Percentiles rank a stretch among this genome's conserved stretches.
Evolutionary conservation across 2,888 invertebrate genomes (phyloP).

Genomic region (Neoascia interrupta): DNA sequence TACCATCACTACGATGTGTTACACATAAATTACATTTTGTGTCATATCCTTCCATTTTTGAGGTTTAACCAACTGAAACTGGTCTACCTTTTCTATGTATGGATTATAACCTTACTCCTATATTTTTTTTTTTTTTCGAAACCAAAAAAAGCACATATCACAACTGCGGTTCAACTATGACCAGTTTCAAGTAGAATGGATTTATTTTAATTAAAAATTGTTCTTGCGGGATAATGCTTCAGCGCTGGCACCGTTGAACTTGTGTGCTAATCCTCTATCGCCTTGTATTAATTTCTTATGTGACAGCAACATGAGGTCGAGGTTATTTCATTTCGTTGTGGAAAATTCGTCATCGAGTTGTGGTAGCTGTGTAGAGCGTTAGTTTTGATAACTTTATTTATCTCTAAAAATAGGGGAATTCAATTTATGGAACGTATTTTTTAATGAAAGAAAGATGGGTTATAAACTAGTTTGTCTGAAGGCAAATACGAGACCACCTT

Average conservation of each 20-base stretch:
- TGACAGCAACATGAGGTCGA: slow-evolving; percentile 2
- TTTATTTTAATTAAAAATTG: slow-evolving; percentile 62
- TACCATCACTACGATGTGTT: slow-evolving; percentile 1
- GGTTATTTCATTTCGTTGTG: slow-evolving; percentile 38
- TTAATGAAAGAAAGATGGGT: no score
- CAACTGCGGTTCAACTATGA: not conserved
- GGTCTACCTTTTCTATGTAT: no score
- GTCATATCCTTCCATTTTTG: slow-evolving; percentile 1
- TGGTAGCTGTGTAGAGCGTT: no score
- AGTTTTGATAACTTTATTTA: no score
- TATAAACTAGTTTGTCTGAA: no score
- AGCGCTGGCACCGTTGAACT: not conserved
- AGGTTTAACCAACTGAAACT: not conserved
- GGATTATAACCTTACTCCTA: no score
- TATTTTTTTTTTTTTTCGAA: no score
- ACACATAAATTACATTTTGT: not conserved
- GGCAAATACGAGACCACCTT: no score
- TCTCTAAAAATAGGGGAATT: no score
- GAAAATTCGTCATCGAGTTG: no score
- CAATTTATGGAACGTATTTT: no score
- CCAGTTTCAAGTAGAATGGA: slow-evolving; percentile 11
- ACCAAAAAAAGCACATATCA: no score
- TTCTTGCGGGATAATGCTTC: slow-evolving; percentile 43
- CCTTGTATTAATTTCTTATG: not conserved
- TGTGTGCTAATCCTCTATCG: not conserved